Percentiles rank a stretch among this genome's conserved stretches.
Conservation (phyloP, 2,113 vertebrate species). For the Nesoenas mayeri region DNA sequence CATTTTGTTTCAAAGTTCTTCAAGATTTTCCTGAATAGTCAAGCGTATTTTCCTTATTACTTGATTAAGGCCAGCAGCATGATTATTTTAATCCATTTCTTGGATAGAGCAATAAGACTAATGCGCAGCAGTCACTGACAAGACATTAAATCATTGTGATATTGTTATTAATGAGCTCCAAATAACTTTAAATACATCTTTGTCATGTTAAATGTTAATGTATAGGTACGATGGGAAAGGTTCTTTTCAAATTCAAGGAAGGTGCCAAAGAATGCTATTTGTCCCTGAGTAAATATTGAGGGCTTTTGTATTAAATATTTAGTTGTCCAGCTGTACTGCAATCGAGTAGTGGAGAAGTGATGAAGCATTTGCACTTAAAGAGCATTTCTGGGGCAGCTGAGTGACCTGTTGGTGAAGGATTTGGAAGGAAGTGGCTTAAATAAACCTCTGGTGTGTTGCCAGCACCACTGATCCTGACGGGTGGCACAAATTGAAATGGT, state of each 20-base stretch:
- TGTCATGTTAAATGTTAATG: background rate
- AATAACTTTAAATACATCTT: background rate
- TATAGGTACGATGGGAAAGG: background rate
- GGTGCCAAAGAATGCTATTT: slow-evolving; percentile 56
- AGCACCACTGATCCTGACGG: background rate
- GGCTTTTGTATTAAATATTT: slow-evolving; percentile 71
- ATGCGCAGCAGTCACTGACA: background rate
- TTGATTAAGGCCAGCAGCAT: background rate
- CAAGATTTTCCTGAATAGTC: background rate
- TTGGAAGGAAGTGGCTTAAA: background rate
- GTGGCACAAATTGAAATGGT: background rate
- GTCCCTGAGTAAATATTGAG: slow-evolving; percentile 77
- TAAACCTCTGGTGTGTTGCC: background rate
- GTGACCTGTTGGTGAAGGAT: background rate
- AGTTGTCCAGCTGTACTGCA: slow-evolving; percentile 60
- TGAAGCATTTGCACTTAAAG: slow-evolving; percentile 41
- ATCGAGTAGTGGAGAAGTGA: slow-evolving; percentile 29
- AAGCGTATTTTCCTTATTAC: background rate
- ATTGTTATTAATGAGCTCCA: background rate
- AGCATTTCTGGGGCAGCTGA: background rate
- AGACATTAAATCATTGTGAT: background rate
- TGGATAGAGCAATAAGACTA: background rate
- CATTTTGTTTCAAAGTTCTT: background rate
- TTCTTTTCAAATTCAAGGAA: slow-evolving; percentile 36
- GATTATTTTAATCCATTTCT: background rate